phyloP scores from a whole-genome alignment of 2,888 invertebrate species.

The Synanthedon formicaeformis region DNA sequence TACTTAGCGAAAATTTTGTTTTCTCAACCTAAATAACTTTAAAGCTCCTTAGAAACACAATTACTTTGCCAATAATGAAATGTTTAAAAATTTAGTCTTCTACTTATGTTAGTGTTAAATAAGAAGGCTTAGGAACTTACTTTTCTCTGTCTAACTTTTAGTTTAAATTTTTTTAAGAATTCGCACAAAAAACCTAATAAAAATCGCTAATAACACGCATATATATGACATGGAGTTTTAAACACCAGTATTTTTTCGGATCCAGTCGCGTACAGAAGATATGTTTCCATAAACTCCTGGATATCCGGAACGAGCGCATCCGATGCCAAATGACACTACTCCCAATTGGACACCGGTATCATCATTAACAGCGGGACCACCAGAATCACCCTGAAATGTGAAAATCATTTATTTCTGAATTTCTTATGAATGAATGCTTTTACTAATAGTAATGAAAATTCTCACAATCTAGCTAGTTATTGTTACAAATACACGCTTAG shows the following conservation, averaged over 20 bases:
- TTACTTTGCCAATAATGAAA: neutral
- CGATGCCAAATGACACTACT: conserved; percentile 31
- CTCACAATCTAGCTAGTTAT: too few relatives aligned
- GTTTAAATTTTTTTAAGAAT: too few relatives aligned
- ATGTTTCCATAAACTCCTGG: conserved; percentile 37
- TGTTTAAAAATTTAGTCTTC: too few relatives aligned
- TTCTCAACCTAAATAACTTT: neutral
- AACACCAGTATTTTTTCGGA: conserved; percentile 15
- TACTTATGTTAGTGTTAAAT: too few relatives aligned
- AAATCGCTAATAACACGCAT: neutral
- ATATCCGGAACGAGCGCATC: conserved; percentile 28
- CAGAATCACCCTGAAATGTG: conserved; percentile 38
- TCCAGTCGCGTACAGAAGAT: conserved; percentile 21
- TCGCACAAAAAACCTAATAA: too few relatives aligned
- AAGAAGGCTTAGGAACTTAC: too few relatives aligned
- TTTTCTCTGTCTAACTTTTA: too few relatives aligned
- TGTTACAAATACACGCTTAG: too few relatives aligned
- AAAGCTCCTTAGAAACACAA: conserved; percentile 2
- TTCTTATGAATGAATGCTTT: too few relatives aligned
- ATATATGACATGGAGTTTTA: conserved; percentile 3
- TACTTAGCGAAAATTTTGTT: conserved; percentile 6
- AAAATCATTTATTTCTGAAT: neutral
- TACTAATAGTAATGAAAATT: too few relatives aligned
- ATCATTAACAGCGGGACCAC: conserved; percentile 30
- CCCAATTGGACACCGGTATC: conserved; percentile 16